Evolutionary conservation across 2,113 vertebrate genomes (phyloP).

Genomic region (Cololabis saira): DNA sequence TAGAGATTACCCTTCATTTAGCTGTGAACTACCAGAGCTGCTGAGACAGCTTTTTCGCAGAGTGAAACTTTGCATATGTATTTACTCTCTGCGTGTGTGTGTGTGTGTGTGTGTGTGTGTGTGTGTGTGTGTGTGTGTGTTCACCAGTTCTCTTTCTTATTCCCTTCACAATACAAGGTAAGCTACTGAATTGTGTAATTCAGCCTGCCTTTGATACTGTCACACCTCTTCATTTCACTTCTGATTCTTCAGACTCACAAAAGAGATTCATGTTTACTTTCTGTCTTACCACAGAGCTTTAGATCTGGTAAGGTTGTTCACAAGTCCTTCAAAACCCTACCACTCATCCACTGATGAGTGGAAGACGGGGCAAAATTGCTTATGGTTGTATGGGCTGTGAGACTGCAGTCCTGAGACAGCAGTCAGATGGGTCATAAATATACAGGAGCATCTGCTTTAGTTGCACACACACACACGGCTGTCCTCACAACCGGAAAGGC

Average conservation of each 20-base stretch:
- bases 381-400: conserved; percentile 23
- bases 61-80: conserved; percentile 72
- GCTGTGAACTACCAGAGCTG: conserved; percentile 62
- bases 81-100: conserved; percentile 43
- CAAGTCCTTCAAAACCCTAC: conserved; percentile 37
- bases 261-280: conserved; percentile 26
- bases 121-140: conserved; percentile 27
- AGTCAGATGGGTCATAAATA: conserved; percentile 80
- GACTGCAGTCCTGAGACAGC: conserved; percentile 53
- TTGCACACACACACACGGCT: conserved; percentile 21
- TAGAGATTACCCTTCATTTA: conserved; percentile 75
- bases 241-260: conserved; percentile 23
- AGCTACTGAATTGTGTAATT: conserved; percentile 15
- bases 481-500: conserved; percentile 64
- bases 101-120: conserved; percentile 66
- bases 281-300: conserved; percentile 23
- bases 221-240: conserved; percentile 31
- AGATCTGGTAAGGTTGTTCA: conserved; percentile 46
- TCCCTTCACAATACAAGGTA: conserved; percentile 14
- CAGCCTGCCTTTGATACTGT: conserved; percentile 41
- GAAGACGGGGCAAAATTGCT: conserved; percentile 14
- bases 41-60: conserved; percentile 71
- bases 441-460: conserved; percentile 82
- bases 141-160: conserved; percentile 3
- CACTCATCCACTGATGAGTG: not conserved